Conservation (phyloP, 2,888 invertebrate species). For the Brenthis daphne region DNA sequence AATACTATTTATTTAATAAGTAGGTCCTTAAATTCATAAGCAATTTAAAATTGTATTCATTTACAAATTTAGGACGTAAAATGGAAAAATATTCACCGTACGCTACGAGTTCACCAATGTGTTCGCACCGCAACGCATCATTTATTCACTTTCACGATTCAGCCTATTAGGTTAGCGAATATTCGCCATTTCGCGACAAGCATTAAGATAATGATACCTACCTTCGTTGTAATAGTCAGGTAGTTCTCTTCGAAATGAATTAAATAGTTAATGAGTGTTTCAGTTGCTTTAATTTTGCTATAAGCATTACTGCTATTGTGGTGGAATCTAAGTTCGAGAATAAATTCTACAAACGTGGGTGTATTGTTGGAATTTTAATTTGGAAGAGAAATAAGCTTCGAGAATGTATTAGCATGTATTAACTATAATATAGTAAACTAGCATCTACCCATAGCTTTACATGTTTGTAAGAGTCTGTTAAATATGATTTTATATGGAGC, state of each 20-base stretch:
- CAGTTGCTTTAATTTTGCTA: slow-evolving; percentile 35
- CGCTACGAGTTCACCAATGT: slow-evolving; percentile 16
- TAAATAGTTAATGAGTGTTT: slow-evolving; percentile 41
- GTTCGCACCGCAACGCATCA: slow-evolving; percentile 41
- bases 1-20: too few relatives aligned
- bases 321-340: slow-evolving; percentile 6
- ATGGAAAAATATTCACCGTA: neutral
- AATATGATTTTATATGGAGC: too few relatives aligned
- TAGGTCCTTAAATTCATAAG: too few relatives aligned
- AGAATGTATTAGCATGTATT: neutral
- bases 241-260: slow-evolving; percentile 34
- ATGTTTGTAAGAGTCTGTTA: too few relatives aligned
- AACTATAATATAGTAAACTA: too few relatives aligned
- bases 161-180: slow-evolving; percentile 54
- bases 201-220: slow-evolving; percentile 55
- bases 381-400: slow-evolving; percentile 2
- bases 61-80: neutral
- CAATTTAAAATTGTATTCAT: neutral
- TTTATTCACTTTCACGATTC: slow-evolving; percentile 56
- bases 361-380: slow-evolving; percentile 6
- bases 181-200: slow-evolving; percentile 47
- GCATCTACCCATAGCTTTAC: too few relatives aligned
- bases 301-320: slow-evolving; percentile 14
- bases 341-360: slow-evolving; percentile 4
- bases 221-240: slow-evolving; percentile 39